Evolutionary conservation across 2,888 invertebrate genomes (phyloP).

Genomic region (Flabesymbios commensalis): DNA sequence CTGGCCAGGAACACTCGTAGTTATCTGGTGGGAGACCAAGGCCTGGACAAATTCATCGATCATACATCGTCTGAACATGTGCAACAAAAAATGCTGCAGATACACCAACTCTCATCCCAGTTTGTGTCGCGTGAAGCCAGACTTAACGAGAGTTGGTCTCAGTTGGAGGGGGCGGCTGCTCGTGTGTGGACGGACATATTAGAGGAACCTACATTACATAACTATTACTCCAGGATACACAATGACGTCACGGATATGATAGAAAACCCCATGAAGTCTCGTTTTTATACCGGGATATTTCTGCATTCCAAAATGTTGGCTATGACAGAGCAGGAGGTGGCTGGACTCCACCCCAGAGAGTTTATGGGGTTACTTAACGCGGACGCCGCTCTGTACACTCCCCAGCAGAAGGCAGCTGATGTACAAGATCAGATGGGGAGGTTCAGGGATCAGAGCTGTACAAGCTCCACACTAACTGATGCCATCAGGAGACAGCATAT

Average conservation of each 20-base stretch:
- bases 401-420: not conserved
- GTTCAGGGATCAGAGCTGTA: not conserved
- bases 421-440: not conserved
- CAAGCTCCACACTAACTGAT: not conserved
- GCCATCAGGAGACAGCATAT: too few species aligned
- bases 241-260: slow-evolving; percentile 21
- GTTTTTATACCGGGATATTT: slow-evolving; percentile 3
- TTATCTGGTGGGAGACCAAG: slow-evolving; percentile 5
- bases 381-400: slow-evolving; percentile 2
- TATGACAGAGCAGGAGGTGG: not conserved
- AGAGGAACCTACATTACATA: slow-evolving; percentile 7
- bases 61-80: not conserved
- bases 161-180: not conserved
- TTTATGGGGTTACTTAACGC: slow-evolving; percentile 21
- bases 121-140: not conserved
- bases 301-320: slow-evolving; percentile 9
- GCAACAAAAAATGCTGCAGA: not conserved
- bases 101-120: not conserved
- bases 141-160: not conserved
- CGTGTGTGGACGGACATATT: slow-evolving; percentile 17
- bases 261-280: slow-evolving; percentile 2
- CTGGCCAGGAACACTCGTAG: slow-evolving; percentile 8
- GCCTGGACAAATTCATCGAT: slow-evolving; percentile 5
- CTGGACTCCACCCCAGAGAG: not conserved
- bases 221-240: slow-evolving; percentile 21